Base-by-base conservation (phyloP, 2,888 invertebrate species). In the Magallana nippona region DNA sequence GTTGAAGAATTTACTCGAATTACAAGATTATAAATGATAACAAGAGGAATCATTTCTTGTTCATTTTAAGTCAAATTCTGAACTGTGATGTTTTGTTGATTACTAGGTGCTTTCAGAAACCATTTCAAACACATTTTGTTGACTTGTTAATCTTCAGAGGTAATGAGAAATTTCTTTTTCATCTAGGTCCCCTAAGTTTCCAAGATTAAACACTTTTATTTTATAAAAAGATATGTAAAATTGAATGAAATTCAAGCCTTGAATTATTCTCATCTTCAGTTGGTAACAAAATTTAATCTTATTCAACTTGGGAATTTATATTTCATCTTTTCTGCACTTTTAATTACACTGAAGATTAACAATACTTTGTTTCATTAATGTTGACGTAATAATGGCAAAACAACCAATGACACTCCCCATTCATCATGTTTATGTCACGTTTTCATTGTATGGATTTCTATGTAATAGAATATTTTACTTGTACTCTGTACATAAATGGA, bases 41-140 rank as follows among this genome's bases (percentile, higher is more conserved):
- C 32, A 17, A 71, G 13, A 17, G 27, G 32, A 27, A 2, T 2
- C 15, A 15, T 13, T 15, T 71, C 71, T 13, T 15, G 22, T 32
- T 27, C 27, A 71, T 27, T 71, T 71, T 71, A 32, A 27, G 22
- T 71, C 32, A 22, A 71, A 22, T 71, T 60, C 60, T 78, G 44
- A 62, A 78, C 82, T 82, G 82, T 82, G 82, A 82, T 82, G 56
- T 78, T 78, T 78, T 78, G 60, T 82, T 82, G 60, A 82, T 78
- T 82, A 82, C 82, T 82, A 78, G 82, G 82, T 82, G 82, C 82
- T 82, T 82, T 82, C 82, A 82, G 15, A 15, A 11, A 71, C 22
- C 22, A 27, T 71, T 27, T 27, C 71, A 27, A 11, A 27, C 32
- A 32, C 19, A 32, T 32, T 71, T 32, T 27, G 22, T 63, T 63